Evolutionary conservation across 2,797 vertebrate species (phyloP).

Genomic region (Anguilla pacifica): DNA sequence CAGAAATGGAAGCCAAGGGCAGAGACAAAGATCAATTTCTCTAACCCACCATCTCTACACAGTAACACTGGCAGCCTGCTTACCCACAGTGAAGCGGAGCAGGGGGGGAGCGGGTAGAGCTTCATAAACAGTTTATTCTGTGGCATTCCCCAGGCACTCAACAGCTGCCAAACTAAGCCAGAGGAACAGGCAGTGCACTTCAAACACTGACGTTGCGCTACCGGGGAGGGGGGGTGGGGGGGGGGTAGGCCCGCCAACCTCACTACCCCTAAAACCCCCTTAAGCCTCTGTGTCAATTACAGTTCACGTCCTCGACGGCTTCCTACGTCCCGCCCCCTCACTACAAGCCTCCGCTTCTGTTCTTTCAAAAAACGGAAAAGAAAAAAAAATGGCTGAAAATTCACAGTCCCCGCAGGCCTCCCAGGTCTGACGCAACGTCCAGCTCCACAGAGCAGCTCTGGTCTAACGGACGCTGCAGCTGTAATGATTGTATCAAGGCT

Average conservation of each 20-base stretch:
- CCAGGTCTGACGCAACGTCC: background rate
- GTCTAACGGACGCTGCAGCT: conserved; percentile 35
- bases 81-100: conserved; percentile 35
- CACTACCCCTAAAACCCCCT: background rate
- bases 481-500: conserved; percentile 10
- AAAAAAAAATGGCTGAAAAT: conserved; percentile 14
- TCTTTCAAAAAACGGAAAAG: background rate
- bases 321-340: background rate
- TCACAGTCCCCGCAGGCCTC: conserved; percentile 28
- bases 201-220: background rate
- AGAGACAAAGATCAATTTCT: background rate
- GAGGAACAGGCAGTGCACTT: conserved; percentile 9
- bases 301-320: conserved; percentile 29
- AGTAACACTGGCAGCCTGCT: background rate
- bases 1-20: background rate
- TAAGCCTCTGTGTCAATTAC: background rate
- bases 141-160: conserved; percentile 51
- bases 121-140: conserved; percentile 59
- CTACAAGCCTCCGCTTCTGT: background rate
- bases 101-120: conserved; percentile 38
- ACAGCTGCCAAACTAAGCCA: conserved; percentile 44
- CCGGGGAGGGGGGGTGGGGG: background rate
- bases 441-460: background rate
- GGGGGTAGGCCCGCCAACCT: background rate
- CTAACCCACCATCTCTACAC: conserved; percentile 25